Evolutionary conservation across 1,140 invertebrate genomes (phyloP).

Genomic region (Drosophila repleta): DNA sequence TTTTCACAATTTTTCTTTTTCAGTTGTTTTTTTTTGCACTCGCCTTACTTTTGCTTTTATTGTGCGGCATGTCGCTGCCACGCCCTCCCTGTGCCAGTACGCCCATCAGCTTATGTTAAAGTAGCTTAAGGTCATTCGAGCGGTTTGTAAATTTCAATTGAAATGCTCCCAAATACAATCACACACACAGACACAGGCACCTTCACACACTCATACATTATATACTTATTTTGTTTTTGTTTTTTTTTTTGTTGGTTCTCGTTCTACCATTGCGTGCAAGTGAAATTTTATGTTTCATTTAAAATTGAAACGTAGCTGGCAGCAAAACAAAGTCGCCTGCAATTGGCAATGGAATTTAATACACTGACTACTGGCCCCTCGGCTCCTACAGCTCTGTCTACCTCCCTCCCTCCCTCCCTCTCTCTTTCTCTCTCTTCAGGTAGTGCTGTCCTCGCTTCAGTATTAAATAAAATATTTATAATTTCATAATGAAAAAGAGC

Average conservation of each 20-base stretch:
- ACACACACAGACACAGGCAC: slow-evolving; percentile 22
- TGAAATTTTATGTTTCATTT: slow-evolving; percentile 63
- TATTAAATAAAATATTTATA: slow-evolving; percentile 63
- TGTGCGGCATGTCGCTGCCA: slow-evolving; percentile 13
- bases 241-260: slow-evolving; percentile 20
- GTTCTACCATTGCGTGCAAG: slow-evolving; percentile 46
- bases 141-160: slow-evolving; percentile 66
- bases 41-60: slow-evolving; percentile 46
- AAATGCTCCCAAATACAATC: slow-evolving; percentile 37
- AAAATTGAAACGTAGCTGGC: slow-evolving; percentile 61
- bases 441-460: slow-evolving; percentile 35
- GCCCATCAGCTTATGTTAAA: slow-evolving; percentile 45
- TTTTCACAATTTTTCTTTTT: slow-evolving; percentile 52
- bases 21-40: neutral
- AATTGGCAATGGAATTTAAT: slow-evolving; percentile 63
- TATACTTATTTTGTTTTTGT: slow-evolving; percentile 22
- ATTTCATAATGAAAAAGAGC: slow-evolving; percentile 57
- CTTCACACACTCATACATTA: neutral
- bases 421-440: neutral
- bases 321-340: slow-evolving; percentile 57
- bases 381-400: slow-evolving; percentile 9
- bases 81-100: neutral
- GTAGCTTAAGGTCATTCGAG: slow-evolving; percentile 66
- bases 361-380: slow-evolving; percentile 15
- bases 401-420: neutral